Percentiles rank a stretch among this genome's conserved stretches.
Evolutionary conservation across 2,797 vertebrate genomes (phyloP).

Genomic region (Smutsia gigantea): DNA sequence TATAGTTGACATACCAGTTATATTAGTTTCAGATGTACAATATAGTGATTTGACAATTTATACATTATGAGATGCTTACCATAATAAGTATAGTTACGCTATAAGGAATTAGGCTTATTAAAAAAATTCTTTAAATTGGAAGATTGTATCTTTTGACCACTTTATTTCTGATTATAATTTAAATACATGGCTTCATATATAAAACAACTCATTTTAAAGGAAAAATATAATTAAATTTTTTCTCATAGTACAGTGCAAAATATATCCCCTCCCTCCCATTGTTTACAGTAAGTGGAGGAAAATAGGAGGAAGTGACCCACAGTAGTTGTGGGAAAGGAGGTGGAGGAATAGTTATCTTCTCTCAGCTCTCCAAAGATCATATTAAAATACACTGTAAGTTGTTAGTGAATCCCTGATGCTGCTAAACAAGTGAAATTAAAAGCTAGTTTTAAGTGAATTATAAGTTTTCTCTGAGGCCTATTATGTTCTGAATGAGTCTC

Average conservation of each 20-base stretch:
- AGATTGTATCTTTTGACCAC: not conserved
- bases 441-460: not conserved
- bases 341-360: not conserved
- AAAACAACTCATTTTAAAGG: not conserved
- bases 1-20: too few relatives aligned
- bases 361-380: not conserved
- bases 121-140: not conserved
- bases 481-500: not conserved
- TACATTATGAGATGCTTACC: too few relatives aligned
- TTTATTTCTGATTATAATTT: not conserved
- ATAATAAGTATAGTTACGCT: too few relatives aligned
- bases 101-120: too few relatives aligned
- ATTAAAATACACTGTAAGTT: not conserved
- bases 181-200: not conserved
- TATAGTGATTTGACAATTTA: too few relatives aligned
- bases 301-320: rapidly evolving
- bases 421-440: not conserved
- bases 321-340: not conserved
- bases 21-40: too few relatives aligned
- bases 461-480: not conserved
- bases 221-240: not conserved
- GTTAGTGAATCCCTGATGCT: not conserved
- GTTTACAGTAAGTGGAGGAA: not conserved
- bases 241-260: not conserved
- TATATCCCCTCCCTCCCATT: not conserved